Conservation (phyloP, 2,888 invertebrate species). For the Lasioglossum figueresi region DNA sequence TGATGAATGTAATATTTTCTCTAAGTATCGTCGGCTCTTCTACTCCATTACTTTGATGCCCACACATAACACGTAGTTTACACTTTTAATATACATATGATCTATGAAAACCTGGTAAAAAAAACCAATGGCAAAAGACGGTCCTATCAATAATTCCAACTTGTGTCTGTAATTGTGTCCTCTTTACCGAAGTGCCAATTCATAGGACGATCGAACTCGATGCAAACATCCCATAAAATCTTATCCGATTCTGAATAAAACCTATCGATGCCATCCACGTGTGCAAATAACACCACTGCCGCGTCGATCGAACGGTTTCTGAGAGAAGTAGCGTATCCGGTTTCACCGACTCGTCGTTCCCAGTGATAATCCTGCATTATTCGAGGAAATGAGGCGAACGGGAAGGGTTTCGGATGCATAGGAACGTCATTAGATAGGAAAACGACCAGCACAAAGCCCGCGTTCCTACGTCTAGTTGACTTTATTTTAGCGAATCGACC, state of each 20-base stretch:
- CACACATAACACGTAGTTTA: background rate
- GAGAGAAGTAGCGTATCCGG: background rate
- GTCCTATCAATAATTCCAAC: background rate
- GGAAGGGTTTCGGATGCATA: slow-evolving; percentile 4
- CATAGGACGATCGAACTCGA: background rate
- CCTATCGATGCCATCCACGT: background rate
- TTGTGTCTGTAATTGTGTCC: background rate
- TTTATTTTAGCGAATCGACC: slow-evolving; percentile 59
- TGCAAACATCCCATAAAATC: background rate
- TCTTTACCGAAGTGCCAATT: background rate
- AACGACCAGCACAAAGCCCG: slow-evolving; percentile 13
- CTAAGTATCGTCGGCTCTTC: background rate
- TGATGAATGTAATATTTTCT: background rate
- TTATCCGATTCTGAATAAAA: background rate
- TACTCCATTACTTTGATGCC: background rate
- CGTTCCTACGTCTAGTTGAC: slow-evolving; percentile 38
- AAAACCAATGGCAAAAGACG: background rate
- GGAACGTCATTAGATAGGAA: slow-evolving; percentile 48
- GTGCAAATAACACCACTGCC: background rate
- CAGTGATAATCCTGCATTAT: slow-evolving; percentile 32
- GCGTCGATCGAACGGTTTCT: background rate
- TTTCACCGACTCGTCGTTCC: background rate
- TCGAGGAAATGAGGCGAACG: slow-evolving; percentile 24
- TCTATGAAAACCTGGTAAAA: background rate
- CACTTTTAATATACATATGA: background rate